Evolutionary conservation across 2,113 vertebrate genomes (phyloP).

Genomic region (Brachyistius frenatus): DNA sequence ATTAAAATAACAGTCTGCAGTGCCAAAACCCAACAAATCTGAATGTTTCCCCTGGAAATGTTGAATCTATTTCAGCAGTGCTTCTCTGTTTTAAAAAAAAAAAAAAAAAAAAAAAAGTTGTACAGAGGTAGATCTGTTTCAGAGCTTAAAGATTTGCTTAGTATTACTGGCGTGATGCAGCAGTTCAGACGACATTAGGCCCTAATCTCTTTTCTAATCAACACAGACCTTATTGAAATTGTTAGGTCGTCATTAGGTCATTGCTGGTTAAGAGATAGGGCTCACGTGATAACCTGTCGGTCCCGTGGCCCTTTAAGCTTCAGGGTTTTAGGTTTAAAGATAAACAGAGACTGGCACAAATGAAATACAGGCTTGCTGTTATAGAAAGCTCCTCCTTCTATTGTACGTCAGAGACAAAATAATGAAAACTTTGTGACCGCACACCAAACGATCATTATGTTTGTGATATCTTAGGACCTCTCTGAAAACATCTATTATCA

Average conservation of each 20-base stretch:
- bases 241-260: slow-evolving; percentile 22
- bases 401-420: slow-evolving; percentile 3
- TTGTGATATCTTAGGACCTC: background rate
- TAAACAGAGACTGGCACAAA: slow-evolving; percentile 13
- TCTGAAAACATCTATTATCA: background rate
- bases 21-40: background rate
- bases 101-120: background rate
- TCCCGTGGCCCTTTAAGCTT: background rate
- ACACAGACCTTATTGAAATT: slow-evolving; percentile 44
- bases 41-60: background rate
- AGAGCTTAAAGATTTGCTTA: slow-evolving; percentile 21
- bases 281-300: slow-evolving; percentile 18
- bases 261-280: background rate
- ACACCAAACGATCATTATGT: background rate
- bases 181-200: slow-evolving; percentile 16
- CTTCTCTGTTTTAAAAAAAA: no score
- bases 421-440: slow-evolving; percentile 22
- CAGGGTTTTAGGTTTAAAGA: background rate
- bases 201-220: slow-evolving; percentile 50
- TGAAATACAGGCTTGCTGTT: slow-evolving; percentile 2
- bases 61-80: background rate
- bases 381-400: slow-evolving; percentile 11
- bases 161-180: slow-evolving; percentile 6
- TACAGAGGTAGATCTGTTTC: background rate
- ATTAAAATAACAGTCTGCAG: background rate